Conservation (phyloP, 2,888 invertebrate species). For the Scotopteryx bipunctaria region DNA sequence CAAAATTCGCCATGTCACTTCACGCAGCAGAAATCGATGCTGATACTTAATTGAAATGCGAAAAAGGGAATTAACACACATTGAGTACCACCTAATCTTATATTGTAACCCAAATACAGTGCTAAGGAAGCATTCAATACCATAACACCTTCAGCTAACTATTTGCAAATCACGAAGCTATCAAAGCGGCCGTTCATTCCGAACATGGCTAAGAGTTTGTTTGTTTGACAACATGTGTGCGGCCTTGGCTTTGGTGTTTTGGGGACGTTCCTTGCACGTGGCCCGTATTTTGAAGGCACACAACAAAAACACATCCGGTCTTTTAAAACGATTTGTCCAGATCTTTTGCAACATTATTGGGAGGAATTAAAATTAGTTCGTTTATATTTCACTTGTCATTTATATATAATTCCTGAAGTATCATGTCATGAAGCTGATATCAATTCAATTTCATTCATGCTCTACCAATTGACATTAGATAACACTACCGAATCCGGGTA, state of each 20-base stretch:
- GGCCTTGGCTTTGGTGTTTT: slow-evolving; percentile 54
- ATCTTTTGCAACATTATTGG: slow-evolving; percentile 8
- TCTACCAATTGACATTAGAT: slow-evolving; percentile 32
- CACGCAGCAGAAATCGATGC: slow-evolving; percentile 22
- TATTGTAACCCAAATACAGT: background rate
- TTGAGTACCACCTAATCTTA: background rate
- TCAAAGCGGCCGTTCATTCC: slow-evolving; percentile 38
- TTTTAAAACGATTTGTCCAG: slow-evolving; percentile 25
- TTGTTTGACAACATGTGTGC: slow-evolving; percentile 56
- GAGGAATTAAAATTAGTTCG: slow-evolving; percentile 13
- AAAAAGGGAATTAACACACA: background rate
- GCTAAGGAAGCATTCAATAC: slow-evolving; percentile 15
- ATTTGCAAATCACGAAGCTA: slow-evolving; percentile 36
- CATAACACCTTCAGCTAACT: slow-evolving; percentile 17
- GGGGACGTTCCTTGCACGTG: slow-evolving; percentile 59
- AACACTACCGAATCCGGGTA: slow-evolving; percentile 36
- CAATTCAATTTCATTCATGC: slow-evolving; percentile 25
- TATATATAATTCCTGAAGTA: slow-evolving; percentile 17
- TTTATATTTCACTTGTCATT: slow-evolving; percentile 4
- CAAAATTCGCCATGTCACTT: slow-evolving; percentile 71
- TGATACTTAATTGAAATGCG: slow-evolving; percentile 17
- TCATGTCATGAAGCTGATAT: slow-evolving; percentile 24
- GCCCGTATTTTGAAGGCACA: slow-evolving; percentile 43
- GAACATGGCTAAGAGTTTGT: slow-evolving; percentile 43
- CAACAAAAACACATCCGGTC: slow-evolving; percentile 53